Conservation (phyloP, 2,113 vertebrate species). For the Pelecanus crispus region DNA sequence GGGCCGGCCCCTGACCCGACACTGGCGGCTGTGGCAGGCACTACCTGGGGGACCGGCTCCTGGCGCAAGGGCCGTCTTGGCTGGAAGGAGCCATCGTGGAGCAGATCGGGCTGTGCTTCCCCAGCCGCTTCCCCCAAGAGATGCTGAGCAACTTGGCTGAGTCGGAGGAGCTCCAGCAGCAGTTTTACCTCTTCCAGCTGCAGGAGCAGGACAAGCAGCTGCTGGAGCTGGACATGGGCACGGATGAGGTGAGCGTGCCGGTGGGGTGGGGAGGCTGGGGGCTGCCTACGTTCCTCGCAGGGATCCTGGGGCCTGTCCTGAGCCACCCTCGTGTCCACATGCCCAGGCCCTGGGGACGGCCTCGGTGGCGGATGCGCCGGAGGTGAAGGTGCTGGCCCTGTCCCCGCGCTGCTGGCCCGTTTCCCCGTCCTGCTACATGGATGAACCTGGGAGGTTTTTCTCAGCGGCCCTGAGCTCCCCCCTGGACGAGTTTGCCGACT, state of each 20-base stretch:
- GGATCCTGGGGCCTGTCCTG: neutral
- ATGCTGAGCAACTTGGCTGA: conserved; percentile 87
- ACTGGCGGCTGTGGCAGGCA: conserved; percentile 68
- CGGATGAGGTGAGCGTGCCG: neutral
- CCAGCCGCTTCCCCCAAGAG: conserved; percentile 89
- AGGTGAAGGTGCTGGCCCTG: conserved; percentile 85
- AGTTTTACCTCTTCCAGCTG: conserved; percentile 85
- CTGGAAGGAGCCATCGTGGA: conserved; percentile 86
- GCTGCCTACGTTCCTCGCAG: accelerated
- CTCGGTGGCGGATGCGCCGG: conserved; percentile 44
- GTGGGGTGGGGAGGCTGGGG: neutral
- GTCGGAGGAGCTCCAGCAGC: conserved; percentile 81
- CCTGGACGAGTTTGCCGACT: conserved; percentile 80
- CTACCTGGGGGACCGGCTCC: conserved; percentile 91
- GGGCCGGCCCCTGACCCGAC: accelerated
- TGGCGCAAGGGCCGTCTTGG: conserved; percentile 82
- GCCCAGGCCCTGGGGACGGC: conserved; percentile 69
- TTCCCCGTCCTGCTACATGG: conserved; percentile 77
- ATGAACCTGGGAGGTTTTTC: conserved; percentile 74
- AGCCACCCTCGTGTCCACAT: accelerated
- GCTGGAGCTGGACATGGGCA: conserved; percentile 47
- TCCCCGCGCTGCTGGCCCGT: conserved; percentile 88
- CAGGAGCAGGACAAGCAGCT: conserved; percentile 83
- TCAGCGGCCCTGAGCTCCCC: conserved; percentile 76
- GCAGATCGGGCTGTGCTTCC: conserved; percentile 91